Evolutionary conservation across 2,797 vertebrate species (phyloP), one percentile per base, ranked within the genome.

Genomic region (Hypotaenidia okinawae): DNA sequence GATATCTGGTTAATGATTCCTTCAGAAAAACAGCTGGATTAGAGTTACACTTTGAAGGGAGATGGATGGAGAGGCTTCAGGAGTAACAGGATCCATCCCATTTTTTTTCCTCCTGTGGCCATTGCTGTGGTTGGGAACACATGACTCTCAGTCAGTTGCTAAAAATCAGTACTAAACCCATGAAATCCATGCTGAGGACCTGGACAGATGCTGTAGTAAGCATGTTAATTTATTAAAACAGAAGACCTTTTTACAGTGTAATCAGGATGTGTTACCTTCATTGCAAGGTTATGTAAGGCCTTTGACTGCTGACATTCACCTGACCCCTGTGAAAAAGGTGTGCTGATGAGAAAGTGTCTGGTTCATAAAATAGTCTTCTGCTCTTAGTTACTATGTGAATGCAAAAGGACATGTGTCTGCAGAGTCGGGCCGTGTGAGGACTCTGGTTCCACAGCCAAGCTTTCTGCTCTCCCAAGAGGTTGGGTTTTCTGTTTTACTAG

Each of bases 241-340:
- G 75, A 66, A 4, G 39, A 52, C n/a, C 16, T 66, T 66, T 61
- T 35, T 22, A 22, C 19, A 66, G 16, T 24, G 19, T 75, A 39
- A 82, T 43, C 27, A 57, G 39, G 23, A 64, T 3, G 1, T 49
- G 30, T 67, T 41, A 32, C 32, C 51, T 37, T 8, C 0, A 0
- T 63, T 27, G 17, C 49, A 81, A 59, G 33, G 41, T 43, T 22
- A 13, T 0, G 0, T 14, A 12, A 23, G 24, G 51, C 51, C 24
- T 58, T 74, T 83, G 64, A 64, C 45, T 39, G 77, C n/a, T 67
- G 62, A 22, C 3, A 2, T 64, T 94, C 35, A 52, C 39, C 49
- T 89, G 35, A 64, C 14, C 32, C 33, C 43, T 54, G 39, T 61
- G 35, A 62, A 43, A 75, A 68, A 57, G 24, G 18, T 45, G 16